Percentiles rank a stretch among this genome's conserved stretches.
phyloP scores from a whole-genome alignment of 2,888 invertebrate genomes.

The Diloba caeruleocephala region DNA sequence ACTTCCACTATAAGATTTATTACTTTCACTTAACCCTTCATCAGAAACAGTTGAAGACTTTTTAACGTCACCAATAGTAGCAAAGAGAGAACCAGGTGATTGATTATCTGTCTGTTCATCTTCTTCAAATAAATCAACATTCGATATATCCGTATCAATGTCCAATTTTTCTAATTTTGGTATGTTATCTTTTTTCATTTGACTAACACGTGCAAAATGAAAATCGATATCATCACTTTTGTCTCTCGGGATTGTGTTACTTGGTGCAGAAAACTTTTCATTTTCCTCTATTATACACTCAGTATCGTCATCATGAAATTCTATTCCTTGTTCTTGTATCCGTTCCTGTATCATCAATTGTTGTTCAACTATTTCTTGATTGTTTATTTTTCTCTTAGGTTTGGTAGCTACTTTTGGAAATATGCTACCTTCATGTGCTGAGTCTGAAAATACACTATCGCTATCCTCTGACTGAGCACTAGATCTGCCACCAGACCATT shows the following conservation, averaged over 20 bases:
- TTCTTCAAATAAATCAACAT: conserved; percentile 89
- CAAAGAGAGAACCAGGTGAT: conserved; percentile 91
- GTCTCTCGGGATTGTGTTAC: conserved; percentile 74
- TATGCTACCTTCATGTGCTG: conserved; percentile 90
- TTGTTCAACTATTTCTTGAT: conserved; percentile 85
- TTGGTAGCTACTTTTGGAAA: conserved; percentile 90
- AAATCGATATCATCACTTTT: conserved; percentile 87
- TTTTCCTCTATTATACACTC: conserved; percentile 78
- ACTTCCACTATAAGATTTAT: conserved; percentile 89
- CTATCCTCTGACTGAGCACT: conserved; percentile 94
- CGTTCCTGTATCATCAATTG: conserved; percentile 83
- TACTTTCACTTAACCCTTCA: conserved; percentile 88
- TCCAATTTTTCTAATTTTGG: conserved; percentile 86
- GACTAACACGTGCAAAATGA: conserved; percentile 87
- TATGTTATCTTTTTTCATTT: conserved; percentile 85
- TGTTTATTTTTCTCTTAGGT: conserved; percentile 82
- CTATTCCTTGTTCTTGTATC: conserved; percentile 81
- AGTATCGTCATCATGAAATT: conserved; percentile 73
- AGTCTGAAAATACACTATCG: conserved; percentile 92
- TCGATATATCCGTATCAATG: conserved; percentile 89
- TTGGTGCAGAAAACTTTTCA: conserved; percentile 65
- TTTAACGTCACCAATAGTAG: conserved; percentile 93
- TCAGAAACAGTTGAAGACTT: conserved; percentile 90
- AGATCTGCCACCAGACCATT: conserved; percentile 90
- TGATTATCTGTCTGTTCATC: conserved; percentile 90